phyloP scores from a whole-genome alignment of 2,888 invertebrate genomes.

The Drosophila austrosaltans region DNA sequence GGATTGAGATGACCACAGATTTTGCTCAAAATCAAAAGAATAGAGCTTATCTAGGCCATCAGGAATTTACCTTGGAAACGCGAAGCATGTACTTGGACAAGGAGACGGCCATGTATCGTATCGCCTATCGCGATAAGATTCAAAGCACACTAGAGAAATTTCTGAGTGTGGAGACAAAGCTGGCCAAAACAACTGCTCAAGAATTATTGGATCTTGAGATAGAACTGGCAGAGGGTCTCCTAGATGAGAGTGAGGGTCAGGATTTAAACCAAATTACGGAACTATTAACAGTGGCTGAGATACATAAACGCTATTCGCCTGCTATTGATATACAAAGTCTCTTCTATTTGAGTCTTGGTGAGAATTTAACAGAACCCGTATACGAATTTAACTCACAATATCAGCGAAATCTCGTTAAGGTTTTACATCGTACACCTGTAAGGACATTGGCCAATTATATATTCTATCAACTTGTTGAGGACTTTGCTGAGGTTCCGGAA shows the following conservation, averaged over 20 bases:
- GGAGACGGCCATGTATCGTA: conserved; percentile 37
- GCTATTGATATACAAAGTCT: conserved; percentile 65
- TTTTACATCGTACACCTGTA: conserved; percentile 56
- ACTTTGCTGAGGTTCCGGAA: conserved; percentile 56
- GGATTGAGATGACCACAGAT: conserved; percentile 59
- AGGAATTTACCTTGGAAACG: conserved; percentile 57
- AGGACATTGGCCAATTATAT: conserved; percentile 79
- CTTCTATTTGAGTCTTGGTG: conserved; percentile 65
- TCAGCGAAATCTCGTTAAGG: conserved; percentile 65
- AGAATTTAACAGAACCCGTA: conserved; percentile 52
- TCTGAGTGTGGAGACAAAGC: conserved; percentile 53
- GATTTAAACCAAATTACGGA: conserved; percentile 47
- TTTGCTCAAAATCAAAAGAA: conserved; percentile 59
- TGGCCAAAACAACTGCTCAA: conserved; percentile 57
- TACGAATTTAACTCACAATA: conserved; percentile 68
- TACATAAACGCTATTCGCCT: conserved; percentile 65
- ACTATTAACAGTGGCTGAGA: conserved; percentile 51
- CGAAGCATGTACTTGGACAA: conserved; percentile 65
- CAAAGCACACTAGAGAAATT: conserved; percentile 47
- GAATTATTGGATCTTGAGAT: conserved; percentile 78
- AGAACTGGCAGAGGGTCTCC: conserved; percentile 72
- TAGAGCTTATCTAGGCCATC: conserved; percentile 62
- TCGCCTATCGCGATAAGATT: conserved; percentile 31
- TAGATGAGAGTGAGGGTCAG: conserved; percentile 48
- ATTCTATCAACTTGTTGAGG: conserved; percentile 68